Base-by-base conservation (phyloP, 2,888 invertebrate genomes). In the Drosophila koepferae region DNA sequence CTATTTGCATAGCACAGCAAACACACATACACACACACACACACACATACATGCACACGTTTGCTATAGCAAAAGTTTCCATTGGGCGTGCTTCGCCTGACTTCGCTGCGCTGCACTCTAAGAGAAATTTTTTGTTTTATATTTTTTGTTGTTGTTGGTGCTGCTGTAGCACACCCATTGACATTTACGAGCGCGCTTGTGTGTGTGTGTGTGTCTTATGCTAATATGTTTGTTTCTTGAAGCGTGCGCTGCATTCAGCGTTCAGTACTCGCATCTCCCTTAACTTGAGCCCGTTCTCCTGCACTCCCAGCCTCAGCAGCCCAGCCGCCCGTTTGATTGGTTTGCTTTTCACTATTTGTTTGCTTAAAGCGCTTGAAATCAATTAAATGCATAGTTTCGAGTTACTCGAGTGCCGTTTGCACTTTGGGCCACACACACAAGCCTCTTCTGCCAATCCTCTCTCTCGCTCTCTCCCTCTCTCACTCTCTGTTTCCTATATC, bases 351-450 rank as follows among this genome's bases (percentile, higher is more conserved):
- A 61, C 65, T 63, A 43, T 73, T 54, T 74, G 68, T 81, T 81
- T 81, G 80, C 66, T 79, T 74, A 70, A 85, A 82, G 82, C 68
- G 70, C 89, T 88, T 71, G 75, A 88, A 86, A 86, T 86, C 85
- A 86, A 86, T 86, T 86, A 86, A 86, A 86, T 88, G 85, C 90
- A 88, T 89, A 89, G 90, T 88, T 85, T 89, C 72, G 60, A 85
- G 86, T 86, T 87, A 71, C 87, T 79, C 72, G 51, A 66, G 66
- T 43, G 54, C 40, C 63, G 54, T 63, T 72, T 75, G 81, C 81
- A 80, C 69, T 54, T 70, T 65, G 60, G 40, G 23, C 23, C 41
- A 41, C 40, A 23, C 55, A 54, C 40, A 54, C 54, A 38, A 28
- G 23, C 54, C 38, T 23, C 40, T 9, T 28, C 44, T 44, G 20